Base-by-base conservation (phyloP, 1,140 invertebrate species). In the Drosophila tristis region DNA sequence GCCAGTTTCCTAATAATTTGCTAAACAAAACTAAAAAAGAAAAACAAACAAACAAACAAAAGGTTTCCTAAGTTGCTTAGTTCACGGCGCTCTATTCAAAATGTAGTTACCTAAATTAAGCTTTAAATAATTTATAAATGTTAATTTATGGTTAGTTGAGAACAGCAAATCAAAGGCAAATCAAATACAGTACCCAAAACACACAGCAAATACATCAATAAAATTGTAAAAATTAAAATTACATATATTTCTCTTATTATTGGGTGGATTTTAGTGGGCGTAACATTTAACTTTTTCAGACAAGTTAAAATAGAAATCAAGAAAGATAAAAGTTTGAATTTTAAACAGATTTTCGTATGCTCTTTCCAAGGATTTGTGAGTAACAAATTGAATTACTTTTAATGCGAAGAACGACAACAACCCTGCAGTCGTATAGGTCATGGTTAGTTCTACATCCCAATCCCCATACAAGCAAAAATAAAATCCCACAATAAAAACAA, bases 111-210 rank as follows among this genome's bases (percentile, higher is more conserved):
- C 15, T 72, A 80, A 45, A 61, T 64, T 84, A 86, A 87, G 81
- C 81, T 87, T 86, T 86, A 86, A 87, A 87, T 86, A 86, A 72
- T 87, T 78, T 75, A 70, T 81, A 86, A 86, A 74, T 78, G 81
- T 86, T 86, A 87, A 78, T 64, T 72, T 86, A 86, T 80, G 59
- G 39, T 63, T 66, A 49, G 8, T 39, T 68, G 55, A 39, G 43
- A 54, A 58, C n/a, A 20, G 55, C n/a, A 25, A 82, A 78, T 65
- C 73, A 80, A 77, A 62, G 70, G 58, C n/a, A 58, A 20, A 20
- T 25, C 23, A 25, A 64, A 74, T 58, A 53, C 16, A 66, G 55
- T 53, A 45, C 44, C 4, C 35, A 70, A 81, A 29, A 39, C 7
- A 31, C 7, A 35, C 7, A 35, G 64, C 15, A 58, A 31, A 64